phyloP scores from a whole-genome alignment of 2,888 invertebrate species.

The Oligia fasciuncula region DNA sequence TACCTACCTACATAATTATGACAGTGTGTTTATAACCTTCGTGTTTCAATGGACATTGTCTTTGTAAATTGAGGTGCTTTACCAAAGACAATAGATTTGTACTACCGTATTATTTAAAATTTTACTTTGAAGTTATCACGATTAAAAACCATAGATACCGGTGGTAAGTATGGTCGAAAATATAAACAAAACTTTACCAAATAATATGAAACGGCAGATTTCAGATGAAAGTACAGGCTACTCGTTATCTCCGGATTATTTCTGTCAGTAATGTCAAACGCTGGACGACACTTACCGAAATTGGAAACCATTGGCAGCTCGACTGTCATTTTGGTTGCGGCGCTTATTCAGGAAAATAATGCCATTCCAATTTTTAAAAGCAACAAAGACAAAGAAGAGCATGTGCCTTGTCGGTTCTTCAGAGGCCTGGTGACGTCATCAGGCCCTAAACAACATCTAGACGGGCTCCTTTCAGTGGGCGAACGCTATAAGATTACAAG shows the following conservation, averaged over 20 bases:
- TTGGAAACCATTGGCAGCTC: constrained; percentile 17
- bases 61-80: background rate
- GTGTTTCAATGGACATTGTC: background rate
- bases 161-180: background rate
- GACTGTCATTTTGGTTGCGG: constrained; percentile 16
- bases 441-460: constrained; percentile 33
- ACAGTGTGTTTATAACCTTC: background rate
- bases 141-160: background rate
- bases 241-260: constrained; percentile 40
- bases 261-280: constrained; percentile 35
- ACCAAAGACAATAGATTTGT: background rate
- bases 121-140: background rate
- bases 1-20: background rate
- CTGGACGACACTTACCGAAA: constrained; percentile 34
- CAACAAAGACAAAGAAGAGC: constrained; percentile 12
- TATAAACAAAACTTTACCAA: background rate
- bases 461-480: constrained; percentile 36
- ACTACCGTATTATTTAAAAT: background rate
- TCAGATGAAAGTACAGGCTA: background rate
- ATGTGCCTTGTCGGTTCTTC: constrained; percentile 23
- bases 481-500: constrained; percentile 42
- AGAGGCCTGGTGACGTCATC: constrained; percentile 35
- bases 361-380: constrained; percentile 32
- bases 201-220: constrained; percentile 5
- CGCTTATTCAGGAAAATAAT: constrained; percentile 3